Percentiles rank a stretch among this genome's conserved stretches.
Conservation (phyloP, 2,797 vertebrate species). For the Rhinophrynus dorsalis region DNA sequence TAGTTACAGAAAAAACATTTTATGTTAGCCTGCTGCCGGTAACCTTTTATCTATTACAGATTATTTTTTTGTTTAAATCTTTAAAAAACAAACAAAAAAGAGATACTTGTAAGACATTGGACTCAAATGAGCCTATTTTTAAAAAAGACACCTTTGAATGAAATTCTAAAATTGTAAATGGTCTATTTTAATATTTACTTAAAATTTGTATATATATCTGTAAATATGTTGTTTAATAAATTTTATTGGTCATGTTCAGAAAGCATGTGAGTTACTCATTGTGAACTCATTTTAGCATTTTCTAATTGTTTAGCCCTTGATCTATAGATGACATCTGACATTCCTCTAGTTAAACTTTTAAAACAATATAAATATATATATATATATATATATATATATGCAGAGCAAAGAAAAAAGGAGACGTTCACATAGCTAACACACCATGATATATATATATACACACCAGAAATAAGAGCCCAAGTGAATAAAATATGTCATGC, state of each 20-base stretch:
- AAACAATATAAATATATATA: too few relatives aligned
- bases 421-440: too few relatives aligned
- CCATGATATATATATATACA: too few relatives aligned
- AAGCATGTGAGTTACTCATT: slow-evolving; percentile 29
- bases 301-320: too few relatives aligned
- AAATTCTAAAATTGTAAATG: slow-evolving; percentile 95
- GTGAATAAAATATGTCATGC: too few relatives aligned
- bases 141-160: slow-evolving; percentile 92
- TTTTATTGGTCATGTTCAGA: slow-evolving; percentile 97
- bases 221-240: slow-evolving; percentile 99
- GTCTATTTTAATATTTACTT: slow-evolving; percentile 99
- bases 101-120: slow-evolving; percentile 74
- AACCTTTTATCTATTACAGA: slow-evolving; percentile 58
- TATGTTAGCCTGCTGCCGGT: slow-evolving; percentile 70
- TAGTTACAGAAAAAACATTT: slow-evolving; percentile 72
- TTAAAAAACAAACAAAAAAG: slow-evolving; percentile 61
- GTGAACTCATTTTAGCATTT: too few relatives aligned
- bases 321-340: too few relatives aligned
- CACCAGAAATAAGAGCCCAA: too few relatives aligned
- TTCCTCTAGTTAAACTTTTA: too few relatives aligned
- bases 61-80: slow-evolving; percentile 77
- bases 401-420: too few relatives aligned
- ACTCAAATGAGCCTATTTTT: slow-evolving; percentile 92
- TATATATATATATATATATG: too few relatives aligned
- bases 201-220: slow-evolving; percentile 95